These are phyloP conservation scores for Galago senegalensis DNA, from an alignment of 2,797 vertebrate species.

Conservation along the genomic window DNA sequence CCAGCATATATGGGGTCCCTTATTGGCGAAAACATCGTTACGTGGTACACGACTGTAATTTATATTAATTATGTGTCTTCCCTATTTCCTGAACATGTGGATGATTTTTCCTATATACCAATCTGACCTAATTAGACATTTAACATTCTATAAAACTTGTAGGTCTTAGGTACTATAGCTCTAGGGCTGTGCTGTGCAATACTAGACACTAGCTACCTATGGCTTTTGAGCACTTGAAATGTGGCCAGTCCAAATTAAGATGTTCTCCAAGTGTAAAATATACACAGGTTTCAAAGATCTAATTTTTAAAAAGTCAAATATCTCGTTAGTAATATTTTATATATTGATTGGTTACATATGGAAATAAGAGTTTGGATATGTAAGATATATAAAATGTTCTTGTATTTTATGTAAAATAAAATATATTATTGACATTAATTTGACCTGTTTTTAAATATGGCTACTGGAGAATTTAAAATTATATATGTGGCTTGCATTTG, in stretches of 20 bases:
- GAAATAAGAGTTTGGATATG: conserved; percentile 16
- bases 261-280: background rate
- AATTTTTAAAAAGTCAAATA: background rate
- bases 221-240: background rate
- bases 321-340: background rate
- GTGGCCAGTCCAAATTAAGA: background rate
- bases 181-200: background rate
- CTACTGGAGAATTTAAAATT: background rate
- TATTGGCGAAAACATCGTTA: background rate
- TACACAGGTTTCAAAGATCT: background rate
- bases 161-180: background rate
- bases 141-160: background rate
- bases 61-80: background rate
- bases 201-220: background rate
- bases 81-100: background rate
- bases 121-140: background rate
- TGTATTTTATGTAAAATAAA: background rate
- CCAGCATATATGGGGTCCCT: background rate
- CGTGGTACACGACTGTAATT: background rate
- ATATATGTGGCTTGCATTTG: background rate
- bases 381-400: too few species aligned
- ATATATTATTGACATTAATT: conserved; percentile 11
- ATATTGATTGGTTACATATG: background rate
- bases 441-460: background rate
- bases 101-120: background rate